phyloP scores from a whole-genome alignment of 2,888 invertebrate species.

The Seira sanloemensis region DNA sequence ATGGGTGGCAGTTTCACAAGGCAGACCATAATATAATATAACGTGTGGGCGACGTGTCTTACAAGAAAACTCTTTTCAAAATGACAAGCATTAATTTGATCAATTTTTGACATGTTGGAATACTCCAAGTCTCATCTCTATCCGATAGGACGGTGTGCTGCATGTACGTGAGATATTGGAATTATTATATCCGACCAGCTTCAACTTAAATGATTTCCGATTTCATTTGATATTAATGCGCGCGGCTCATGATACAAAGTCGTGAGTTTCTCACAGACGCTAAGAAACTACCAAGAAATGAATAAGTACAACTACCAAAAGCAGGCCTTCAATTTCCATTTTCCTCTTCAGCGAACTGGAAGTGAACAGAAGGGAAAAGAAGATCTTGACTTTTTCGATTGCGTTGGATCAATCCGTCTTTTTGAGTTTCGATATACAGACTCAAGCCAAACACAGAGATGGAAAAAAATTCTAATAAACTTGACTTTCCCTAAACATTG shows the following conservation, averaged over 20 bases:
- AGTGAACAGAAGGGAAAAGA: constrained; percentile 22
- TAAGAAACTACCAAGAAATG: background rate
- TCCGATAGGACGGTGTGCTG: no score
- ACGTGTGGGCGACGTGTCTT: no score
- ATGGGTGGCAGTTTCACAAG: no score
- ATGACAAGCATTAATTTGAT: no score
- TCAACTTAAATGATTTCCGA: no score
- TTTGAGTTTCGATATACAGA: background rate
- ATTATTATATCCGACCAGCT: no score
- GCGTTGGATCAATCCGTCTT: background rate
- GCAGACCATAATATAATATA: no score
- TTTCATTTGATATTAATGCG: background rate
- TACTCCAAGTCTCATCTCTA: no score
- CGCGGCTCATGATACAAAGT: background rate
- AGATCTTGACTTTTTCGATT: background rate
- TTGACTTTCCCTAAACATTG: background rate
- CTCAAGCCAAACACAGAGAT: no score
- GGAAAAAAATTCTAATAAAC: background rate
- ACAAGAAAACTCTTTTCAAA: no score
- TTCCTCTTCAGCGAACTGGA: constrained; percentile 59
- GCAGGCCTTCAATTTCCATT: constrained; percentile 35
- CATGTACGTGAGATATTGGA: no score
- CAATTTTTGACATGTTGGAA: no score
- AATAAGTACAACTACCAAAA: background rate
- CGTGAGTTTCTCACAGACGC: background rate